phyloP scores from a whole-genome alignment of 2,113 vertebrate genomes.

The Notarius quadriscutis region DNA sequence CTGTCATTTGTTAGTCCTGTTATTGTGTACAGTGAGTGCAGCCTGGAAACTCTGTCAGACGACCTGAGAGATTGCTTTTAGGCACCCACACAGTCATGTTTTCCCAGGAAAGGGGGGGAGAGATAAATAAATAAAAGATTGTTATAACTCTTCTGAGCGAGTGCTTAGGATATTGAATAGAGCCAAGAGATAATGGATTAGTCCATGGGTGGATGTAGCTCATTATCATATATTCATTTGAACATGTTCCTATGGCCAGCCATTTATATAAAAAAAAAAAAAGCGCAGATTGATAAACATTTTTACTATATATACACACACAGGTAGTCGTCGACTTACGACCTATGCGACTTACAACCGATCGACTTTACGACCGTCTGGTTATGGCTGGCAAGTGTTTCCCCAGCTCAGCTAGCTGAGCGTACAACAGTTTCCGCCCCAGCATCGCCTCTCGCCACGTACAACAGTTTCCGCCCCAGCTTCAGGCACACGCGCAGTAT shows the following conservation, averaged over 20 bases:
- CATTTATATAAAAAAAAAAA: background rate
- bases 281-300: background rate
- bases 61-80: background rate
- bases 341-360: no score
- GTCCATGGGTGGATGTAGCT: background rate
- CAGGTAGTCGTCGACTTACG: no score
- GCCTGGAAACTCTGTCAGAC: constrained; percentile 1
- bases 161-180: background rate
- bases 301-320: no score
- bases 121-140: background rate
- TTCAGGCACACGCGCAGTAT: no score
- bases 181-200: background rate
- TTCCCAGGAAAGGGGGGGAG: background rate
- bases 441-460: no score
- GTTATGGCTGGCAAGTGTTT: no score
- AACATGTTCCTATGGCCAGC: background rate
- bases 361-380: no score
- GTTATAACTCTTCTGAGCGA: background rate
- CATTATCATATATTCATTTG: background rate
- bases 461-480: no score
- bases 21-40: background rate
- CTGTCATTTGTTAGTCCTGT: constrained; percentile 5
- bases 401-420: no score
- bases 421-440: no score
- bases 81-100: background rate